phyloP scores from a whole-genome alignment of 2,888 invertebrate genomes.

The Hedychridium roseum region DNA sequence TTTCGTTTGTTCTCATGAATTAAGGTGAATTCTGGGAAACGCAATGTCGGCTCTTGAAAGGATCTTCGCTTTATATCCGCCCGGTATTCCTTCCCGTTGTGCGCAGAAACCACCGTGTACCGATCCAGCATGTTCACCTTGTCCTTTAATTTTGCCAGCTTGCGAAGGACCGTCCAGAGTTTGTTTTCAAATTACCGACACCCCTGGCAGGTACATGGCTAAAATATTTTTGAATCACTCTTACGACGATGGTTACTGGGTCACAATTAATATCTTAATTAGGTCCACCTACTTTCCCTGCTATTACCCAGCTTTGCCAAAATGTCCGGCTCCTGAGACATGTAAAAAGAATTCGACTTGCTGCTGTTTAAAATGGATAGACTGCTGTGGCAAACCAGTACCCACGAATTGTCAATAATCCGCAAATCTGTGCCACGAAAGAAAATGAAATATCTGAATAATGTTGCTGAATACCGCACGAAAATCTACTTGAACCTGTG shows the following conservation, averaged over 20 bases:
- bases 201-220: slow-evolving; percentile 41
- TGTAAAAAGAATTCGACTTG: slow-evolving; percentile 17
- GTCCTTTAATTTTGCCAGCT: slow-evolving; percentile 26
- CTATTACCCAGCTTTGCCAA: slow-evolving; percentile 35
- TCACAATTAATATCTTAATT: slow-evolving; percentile 11
- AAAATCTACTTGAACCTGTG: too few species aligned
- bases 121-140: slow-evolving; percentile 28
- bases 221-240: slow-evolving; percentile 9
- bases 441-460: too few species aligned
- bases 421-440: too few species aligned
- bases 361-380: slow-evolving; percentile 37
- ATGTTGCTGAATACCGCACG: too few species aligned
- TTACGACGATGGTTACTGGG: slow-evolving; percentile 6
- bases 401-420: slow-evolving; percentile 5
- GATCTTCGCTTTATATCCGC: slow-evolving; percentile 29
- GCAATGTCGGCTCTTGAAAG: not conserved
- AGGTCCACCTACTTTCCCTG: slow-evolving; percentile 43
- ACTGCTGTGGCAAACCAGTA: slow-evolving; percentile 40
- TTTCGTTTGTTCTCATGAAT: not conserved
- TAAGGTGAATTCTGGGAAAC: too few species aligned
- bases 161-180: slow-evolving; percentile 31
- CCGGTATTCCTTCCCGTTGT: slow-evolving; percentile 35
- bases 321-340: slow-evolving; percentile 21
- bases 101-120: slow-evolving; percentile 20
- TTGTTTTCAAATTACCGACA: slow-evolving; percentile 40